Conservation (phyloP, 2,888 invertebrate species). For the Limnephilus lunatus region DNA sequence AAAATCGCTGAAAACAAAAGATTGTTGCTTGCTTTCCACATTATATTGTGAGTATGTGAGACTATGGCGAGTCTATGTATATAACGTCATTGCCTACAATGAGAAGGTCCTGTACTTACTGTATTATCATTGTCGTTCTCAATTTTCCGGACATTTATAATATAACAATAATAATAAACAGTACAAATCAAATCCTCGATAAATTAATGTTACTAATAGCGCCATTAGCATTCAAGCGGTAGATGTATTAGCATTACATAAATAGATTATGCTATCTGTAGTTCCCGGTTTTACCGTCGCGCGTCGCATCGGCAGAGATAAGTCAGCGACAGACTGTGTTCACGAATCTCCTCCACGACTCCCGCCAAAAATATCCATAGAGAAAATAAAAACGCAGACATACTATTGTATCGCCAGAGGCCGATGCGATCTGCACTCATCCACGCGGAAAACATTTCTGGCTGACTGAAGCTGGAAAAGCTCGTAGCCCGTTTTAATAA, state of each 20-base stretch:
- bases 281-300: background rate
- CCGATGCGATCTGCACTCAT: constrained; percentile 31
- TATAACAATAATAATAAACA: too few species aligned
- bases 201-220: background rate
- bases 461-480: constrained; percentile 1
- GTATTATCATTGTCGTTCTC: too few species aligned
- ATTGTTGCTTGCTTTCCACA: too few species aligned
- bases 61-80: too few species aligned
- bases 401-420: constrained; percentile 37
- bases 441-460: constrained; percentile 26
- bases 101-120: too few species aligned
- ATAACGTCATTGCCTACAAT: too few species aligned
- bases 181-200: too few species aligned
- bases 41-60: too few species aligned
- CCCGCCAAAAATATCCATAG: constrained; percentile 49
- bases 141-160: too few species aligned
- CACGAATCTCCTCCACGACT: background rate
- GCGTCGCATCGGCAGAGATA: background rate
- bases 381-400: constrained; percentile 49
- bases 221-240: background rate
- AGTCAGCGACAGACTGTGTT: background rate
- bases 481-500: constrained; percentile 30
- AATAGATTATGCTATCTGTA: background rate
- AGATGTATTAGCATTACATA: background rate
- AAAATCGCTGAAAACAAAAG: too few species aligned